These are phyloP conservation scores for Spondyliosoma cantharus DNA, from an alignment of 2,797 vertebrate species.

Conservation along the genomic window DNA sequence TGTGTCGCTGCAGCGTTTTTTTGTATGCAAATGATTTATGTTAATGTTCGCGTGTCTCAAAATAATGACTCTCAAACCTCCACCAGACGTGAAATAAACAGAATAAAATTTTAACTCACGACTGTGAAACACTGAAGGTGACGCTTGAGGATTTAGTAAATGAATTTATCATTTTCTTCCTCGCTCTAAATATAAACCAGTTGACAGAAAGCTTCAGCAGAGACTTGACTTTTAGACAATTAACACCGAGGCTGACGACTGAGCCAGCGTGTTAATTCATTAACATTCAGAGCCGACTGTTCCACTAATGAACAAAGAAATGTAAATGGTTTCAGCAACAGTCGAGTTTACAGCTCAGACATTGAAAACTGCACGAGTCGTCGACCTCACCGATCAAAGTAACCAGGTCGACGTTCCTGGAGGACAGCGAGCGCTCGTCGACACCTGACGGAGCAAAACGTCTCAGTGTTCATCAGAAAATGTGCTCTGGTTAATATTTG, in stretches of 20 bases:
- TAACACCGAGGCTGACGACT: neutral
- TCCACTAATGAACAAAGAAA: neutral
- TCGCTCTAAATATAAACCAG: neutral
- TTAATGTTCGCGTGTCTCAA: neutral
- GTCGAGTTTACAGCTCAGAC: neutral
- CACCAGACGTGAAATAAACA: neutral
- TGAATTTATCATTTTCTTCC: neutral
- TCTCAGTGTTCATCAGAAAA: neutral
- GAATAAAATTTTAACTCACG: neutral
- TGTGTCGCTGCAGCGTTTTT: neutral
- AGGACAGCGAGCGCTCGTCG: neutral
- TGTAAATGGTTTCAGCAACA: neutral
- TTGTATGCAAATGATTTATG: neutral
- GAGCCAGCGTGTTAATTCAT: neutral
- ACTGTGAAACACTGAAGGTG: neutral
- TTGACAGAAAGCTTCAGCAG: neutral
- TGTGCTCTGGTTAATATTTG: neutral
- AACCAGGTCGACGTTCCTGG: neutral
- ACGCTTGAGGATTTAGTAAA: neutral
- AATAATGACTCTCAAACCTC: neutral
- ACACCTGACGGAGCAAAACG: neutral
- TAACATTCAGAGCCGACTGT: neutral
- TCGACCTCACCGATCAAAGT: neutral
- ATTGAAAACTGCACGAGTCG: neutral
- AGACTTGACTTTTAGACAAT: neutral